Conservation (phyloP, 2,888 invertebrate species). For the Trachelus iudaicus region DNA sequence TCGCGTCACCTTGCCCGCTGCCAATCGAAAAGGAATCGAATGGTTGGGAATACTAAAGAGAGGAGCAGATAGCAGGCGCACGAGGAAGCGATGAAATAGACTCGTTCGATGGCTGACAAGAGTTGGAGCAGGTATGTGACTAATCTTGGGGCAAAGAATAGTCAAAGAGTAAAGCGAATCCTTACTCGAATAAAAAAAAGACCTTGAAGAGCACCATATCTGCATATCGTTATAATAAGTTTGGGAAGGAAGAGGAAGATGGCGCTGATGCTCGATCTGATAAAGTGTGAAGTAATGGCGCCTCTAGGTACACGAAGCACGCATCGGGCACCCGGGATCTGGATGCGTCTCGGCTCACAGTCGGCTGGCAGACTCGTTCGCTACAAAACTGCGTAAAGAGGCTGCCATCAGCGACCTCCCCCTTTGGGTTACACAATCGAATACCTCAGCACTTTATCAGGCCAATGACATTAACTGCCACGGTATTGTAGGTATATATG, state of each 20-base stretch:
- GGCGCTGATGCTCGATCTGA: background rate
- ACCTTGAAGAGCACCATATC: background rate
- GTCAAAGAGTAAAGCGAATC: background rate
- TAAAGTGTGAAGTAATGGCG: background rate
- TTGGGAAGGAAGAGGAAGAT: background rate
- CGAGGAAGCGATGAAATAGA: background rate
- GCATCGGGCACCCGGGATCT: conserved; percentile 44
- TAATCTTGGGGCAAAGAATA: background rate
- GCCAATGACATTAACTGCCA: conserved; percentile 37
- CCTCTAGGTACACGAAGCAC: conserved; percentile 34
- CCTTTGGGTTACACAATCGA: conserved; percentile 34
- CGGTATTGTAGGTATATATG: background rate
- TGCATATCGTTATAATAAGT: background rate
- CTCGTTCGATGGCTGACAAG: background rate
- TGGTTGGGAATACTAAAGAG: background rate
- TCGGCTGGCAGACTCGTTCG: conserved; percentile 44
- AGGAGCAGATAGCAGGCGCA: background rate
- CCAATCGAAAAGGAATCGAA: background rate
- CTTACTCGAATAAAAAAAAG: background rate
- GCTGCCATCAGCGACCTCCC: conserved; percentile 22
- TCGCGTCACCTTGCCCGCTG: background rate
- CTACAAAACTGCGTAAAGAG: conserved; percentile 54
- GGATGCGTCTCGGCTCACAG: conserved; percentile 52
- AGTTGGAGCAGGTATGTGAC: background rate
- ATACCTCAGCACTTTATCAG: conserved; percentile 42